Base-by-base conservation (phyloP, 2,113 vertebrate genomes). In the Pterocles orientalis region DNA sequence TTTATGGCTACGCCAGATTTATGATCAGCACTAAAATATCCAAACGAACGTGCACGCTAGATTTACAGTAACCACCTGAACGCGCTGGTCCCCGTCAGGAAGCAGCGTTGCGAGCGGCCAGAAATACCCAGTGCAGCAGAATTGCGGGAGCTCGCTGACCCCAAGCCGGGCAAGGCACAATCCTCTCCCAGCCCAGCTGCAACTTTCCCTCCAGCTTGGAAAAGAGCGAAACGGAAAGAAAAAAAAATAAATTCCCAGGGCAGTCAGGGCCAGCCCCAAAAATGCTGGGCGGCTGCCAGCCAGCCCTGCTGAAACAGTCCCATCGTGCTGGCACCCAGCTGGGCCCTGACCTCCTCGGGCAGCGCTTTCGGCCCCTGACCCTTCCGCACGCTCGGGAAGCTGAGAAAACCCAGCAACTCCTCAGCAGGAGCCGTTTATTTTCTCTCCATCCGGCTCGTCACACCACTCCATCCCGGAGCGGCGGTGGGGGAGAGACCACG, bases 1-100 rank as follows among this genome's bases (percentile, higher is more conserved):
- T 97, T 97, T 97, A 97, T 8, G 26, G 72, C 88, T 34, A 5
- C 0, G 2, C 65, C 82, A 94, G 96, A 94, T 97, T 97, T 96
- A 97, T 70, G 93, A 89, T 86, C 78, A n/a, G 90, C 90, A 80
- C 86, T 94, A 84, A 95, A 95, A 84, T 69, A 95, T 36, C 69
- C 11, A 12, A 90, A 86, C 10, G 51, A 93, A 94, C 2, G 66
- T 36, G 82, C 90, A 76, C 0, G 14, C 21, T 54, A 58, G 91
- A 86, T 95, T 95, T 85, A 92, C 94, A 62, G 88, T 58, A 86
- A 95, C 92, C 4, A 33, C 94, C 79, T 26, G 6, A 92, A 94
- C 18, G 10, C 12, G 8, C 50, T 1, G 15, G 90, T 88, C 83
- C 47, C 71, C 20, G 0, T 71, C 88, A 79, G 95, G 86, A 88